Percentiles rank a stretch among this genome's conserved stretches.
phyloP scores from a whole-genome alignment of 2,888 invertebrate genomes.

The Amphipoea oculea region DNA sequence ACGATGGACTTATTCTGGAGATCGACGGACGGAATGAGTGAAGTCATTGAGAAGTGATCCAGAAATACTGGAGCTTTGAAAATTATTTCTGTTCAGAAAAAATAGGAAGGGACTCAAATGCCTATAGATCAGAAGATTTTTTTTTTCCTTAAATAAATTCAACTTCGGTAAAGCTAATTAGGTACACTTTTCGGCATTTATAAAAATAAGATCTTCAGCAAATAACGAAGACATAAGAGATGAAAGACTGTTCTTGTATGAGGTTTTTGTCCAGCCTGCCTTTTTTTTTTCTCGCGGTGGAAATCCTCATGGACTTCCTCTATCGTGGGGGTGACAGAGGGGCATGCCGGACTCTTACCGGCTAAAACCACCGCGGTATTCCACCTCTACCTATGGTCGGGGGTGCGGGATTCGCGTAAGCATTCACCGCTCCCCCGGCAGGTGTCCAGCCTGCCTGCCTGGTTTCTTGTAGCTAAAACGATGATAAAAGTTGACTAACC shows the following conservation, averaged over 20 bases:
- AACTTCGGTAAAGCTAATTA: neutral
- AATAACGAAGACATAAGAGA: neutral
- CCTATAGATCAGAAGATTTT: too few relatives aligned
- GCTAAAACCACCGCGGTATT: too few relatives aligned
- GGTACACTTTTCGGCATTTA: neutral
- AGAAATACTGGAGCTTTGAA: neutral
- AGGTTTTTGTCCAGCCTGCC: neutral
- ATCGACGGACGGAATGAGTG: neutral
- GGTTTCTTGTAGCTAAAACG: neutral
- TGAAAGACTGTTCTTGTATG: neutral
- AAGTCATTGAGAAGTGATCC: neutral
- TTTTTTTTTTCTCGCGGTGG: too few relatives aligned
- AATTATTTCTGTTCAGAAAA: neutral
- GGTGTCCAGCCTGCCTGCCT: neutral
- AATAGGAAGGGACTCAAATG: too few relatives aligned
- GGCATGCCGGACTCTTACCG: too few relatives aligned
- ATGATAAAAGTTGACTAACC: neutral
- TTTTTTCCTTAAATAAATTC: too few relatives aligned
- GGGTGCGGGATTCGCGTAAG: too few relatives aligned
- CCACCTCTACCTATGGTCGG: too few relatives aligned
- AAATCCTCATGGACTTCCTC: too few relatives aligned
- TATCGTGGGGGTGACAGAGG: too few relatives aligned
- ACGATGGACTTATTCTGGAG: constrained; percentile 56
- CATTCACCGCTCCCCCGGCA: too few relatives aligned
- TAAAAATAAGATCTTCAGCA: neutral